These are phyloP conservation scores for Notamacropus eugenii DNA, from an alignment of 2,797 vertebrate species.

Conservation along the genomic window DNA sequence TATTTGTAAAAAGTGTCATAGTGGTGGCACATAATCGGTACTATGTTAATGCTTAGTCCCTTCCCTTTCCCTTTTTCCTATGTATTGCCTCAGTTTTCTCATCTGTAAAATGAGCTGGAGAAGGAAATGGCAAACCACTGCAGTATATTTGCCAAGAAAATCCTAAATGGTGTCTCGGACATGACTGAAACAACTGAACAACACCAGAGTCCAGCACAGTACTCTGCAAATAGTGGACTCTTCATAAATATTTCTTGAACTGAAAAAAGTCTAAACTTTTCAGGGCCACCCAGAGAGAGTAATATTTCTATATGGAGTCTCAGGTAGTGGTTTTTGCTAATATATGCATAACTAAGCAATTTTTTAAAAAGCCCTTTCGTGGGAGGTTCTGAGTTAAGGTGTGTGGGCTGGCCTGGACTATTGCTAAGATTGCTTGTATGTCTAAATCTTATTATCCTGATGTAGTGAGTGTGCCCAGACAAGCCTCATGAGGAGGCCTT, in stretches of 20 bases:
- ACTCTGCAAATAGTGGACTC: slow-evolving; percentile 61
- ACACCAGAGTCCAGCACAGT: slow-evolving; percentile 31
- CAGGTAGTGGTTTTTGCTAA: slow-evolving; percentile 33
- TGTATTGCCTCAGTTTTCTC: slow-evolving; percentile 42
- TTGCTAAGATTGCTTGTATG: too few species aligned
- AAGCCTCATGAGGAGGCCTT: too few species aligned
- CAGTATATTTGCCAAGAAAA: too few species aligned
- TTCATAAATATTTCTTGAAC: slow-evolving; percentile 58
- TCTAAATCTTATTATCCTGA: too few species aligned
- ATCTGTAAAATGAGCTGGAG: too few species aligned
- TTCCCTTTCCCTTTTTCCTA: background rate
- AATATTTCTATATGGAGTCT: slow-evolving; percentile 72
- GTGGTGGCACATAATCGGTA: background rate
- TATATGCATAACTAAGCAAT: slow-evolving; percentile 44
- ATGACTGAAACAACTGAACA: too few species aligned
- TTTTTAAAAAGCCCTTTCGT: slow-evolving; percentile 54
- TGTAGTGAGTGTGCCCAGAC: too few species aligned
- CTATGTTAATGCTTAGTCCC: background rate
- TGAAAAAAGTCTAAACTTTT: slow-evolving; percentile 52
- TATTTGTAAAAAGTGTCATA: background rate
- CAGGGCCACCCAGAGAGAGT: slow-evolving; percentile 15
- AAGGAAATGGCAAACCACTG: too few species aligned
- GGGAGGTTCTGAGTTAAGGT: slow-evolving; percentile 18
- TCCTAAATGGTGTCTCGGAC: too few species aligned
- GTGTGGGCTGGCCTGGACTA: background rate